phyloP scores from a whole-genome alignment of 1,140 invertebrate genomes.

The Drosophila mayri region DNA sequence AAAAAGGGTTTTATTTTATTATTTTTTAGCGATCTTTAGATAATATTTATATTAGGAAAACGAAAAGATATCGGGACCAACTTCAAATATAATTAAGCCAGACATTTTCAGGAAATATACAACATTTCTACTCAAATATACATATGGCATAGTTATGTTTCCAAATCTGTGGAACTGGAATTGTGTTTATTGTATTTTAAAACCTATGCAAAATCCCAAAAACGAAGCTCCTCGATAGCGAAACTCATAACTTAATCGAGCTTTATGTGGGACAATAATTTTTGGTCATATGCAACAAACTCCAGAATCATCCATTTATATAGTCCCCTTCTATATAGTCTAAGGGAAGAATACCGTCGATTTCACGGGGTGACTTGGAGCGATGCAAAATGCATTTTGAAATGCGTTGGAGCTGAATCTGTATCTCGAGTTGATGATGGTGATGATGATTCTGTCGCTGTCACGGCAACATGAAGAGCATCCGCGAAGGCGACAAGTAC shows the following conservation, averaged over 20 bases:
- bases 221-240: not conserved
- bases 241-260: not conserved
- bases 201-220: no score
- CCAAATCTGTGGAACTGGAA: not conserved
- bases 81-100: not conserved
- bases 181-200: not conserved
- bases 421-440: slow-evolving; percentile 44
- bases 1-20: not conserved
- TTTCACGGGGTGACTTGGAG: slow-evolving; percentile 50
- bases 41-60: not conserved
- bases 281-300: not conserved
- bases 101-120: no score
- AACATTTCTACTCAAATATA: no score
- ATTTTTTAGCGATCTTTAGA: not conserved
- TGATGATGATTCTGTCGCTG: slow-evolving; percentile 46
- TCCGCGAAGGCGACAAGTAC: slow-evolving; percentile 18
- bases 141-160: no score
- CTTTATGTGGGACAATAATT: not conserved
- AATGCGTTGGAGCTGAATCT: slow-evolving; percentile 38
- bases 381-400: slow-evolving; percentile 74
- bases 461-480: slow-evolving; percentile 35
- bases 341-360: slow-evolving; percentile 18
- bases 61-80: not conserved
- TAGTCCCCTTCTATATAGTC: not conserved
- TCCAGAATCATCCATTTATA: not conserved